phyloP scores from a whole-genome alignment of 2,888 invertebrate species.

The Acrobasis suavella region DNA sequence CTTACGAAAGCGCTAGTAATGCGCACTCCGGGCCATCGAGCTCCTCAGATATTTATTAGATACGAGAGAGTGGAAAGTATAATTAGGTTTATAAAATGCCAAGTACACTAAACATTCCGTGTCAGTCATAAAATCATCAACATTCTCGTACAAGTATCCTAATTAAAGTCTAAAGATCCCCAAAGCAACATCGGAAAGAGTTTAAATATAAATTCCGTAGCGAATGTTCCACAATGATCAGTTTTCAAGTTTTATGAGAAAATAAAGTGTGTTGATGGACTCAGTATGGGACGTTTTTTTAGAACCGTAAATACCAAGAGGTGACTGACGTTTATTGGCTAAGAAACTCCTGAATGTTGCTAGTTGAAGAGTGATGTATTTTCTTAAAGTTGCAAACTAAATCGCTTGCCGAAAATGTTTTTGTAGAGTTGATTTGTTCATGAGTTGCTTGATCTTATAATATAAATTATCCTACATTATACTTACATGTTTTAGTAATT shows the following conservation, averaged over 20 bases:
- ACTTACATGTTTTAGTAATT: too few species aligned
- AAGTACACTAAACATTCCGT: too few species aligned
- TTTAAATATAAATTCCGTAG: slow-evolving; percentile 9
- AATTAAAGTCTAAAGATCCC: slow-evolving; percentile 1
- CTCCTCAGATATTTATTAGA: too few species aligned
- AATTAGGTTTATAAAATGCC: too few species aligned
- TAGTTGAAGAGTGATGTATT: slow-evolving; percentile 11
- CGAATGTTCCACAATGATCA: slow-evolving; percentile 11
- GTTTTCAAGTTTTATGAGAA: slow-evolving; percentile 26
- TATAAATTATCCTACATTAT: too few species aligned
- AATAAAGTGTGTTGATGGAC: slow-evolving; percentile 31
- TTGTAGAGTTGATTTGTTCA: too few species aligned
- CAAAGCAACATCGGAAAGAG: slow-evolving; percentile 1
- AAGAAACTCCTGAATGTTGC: slow-evolving; percentile 27
- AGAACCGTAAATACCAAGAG: slow-evolving; percentile 27
- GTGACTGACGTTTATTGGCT: slow-evolving; percentile 33
- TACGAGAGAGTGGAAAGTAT: too few species aligned
- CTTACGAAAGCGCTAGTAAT: too few species aligned
- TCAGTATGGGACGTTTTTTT: slow-evolving; percentile 30
- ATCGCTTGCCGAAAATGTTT: background rate
- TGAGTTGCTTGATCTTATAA: too few species aligned
- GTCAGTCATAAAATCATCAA: too few species aligned
- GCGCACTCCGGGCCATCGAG: too few species aligned
- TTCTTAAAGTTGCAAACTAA: background rate
- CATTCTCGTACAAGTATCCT: background rate